A percentile compares a stretch with the other conserved stretches of the same genome.
These are phyloP conservation scores for Epizoanthus illoricatus DNA, from an alignment of 92 coral and sea anemone species.

Conservation along the genomic window DNA sequence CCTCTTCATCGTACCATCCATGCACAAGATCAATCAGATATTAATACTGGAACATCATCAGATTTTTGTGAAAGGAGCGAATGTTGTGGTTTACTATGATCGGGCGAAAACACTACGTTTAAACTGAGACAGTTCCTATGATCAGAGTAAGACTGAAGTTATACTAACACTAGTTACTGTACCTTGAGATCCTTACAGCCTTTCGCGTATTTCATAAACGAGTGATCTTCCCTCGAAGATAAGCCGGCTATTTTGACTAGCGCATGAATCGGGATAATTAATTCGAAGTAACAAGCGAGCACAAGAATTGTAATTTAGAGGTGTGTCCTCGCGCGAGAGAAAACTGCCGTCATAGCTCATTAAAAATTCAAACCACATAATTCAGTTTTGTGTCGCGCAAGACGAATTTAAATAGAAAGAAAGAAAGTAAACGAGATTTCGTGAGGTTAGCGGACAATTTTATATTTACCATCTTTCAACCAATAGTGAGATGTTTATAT, in stretches of 20 bases:
- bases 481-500: background rate
- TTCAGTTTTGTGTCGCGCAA: constrained; percentile 7
- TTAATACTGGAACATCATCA: too few relatives aligned
- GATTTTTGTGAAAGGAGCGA: too few relatives aligned
- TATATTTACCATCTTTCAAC: background rate
- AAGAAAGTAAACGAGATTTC: background rate
- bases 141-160: background rate
- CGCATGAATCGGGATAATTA: background rate
- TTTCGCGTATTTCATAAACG: background rate
- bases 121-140: background rate
- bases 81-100: background rate
- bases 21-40: too few relatives aligned
- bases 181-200: background rate
- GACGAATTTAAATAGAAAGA: background rate
- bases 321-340: constrained; percentile 18
- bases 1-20: too few relatives aligned
- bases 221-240: background rate
- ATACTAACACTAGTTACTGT: background rate
- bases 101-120: background rate
- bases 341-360: constrained; percentile 8
- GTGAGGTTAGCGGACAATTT: background rate
- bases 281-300: background rate
- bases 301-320: constrained; percentile 1
- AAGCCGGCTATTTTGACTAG: constrained; percentile 21
- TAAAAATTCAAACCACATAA: constrained; percentile 8